phyloP scores from a whole-genome alignment of 2,113 vertebrate species.

The Thinocorus orbignyianus region DNA sequence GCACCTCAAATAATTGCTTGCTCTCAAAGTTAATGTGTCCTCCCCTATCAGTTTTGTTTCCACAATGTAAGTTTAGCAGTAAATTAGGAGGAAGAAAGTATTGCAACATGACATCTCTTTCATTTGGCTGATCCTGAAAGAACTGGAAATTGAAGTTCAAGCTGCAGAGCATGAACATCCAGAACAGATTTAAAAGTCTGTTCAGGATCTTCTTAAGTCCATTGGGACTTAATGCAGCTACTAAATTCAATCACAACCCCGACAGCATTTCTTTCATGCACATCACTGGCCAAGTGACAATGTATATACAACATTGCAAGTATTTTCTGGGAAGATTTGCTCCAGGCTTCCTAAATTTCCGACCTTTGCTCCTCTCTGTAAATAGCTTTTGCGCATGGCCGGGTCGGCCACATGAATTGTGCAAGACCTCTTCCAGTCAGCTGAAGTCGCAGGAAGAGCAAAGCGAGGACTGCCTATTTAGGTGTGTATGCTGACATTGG shows the following conservation, averaged over 20 bases:
- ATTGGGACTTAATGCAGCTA: neutral
- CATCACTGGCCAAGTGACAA: neutral
- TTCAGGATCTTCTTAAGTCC: neutral
- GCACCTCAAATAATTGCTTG: neutral
- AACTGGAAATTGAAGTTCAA: constrained; percentile 12
- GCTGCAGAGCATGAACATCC: neutral
- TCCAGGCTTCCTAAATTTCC: constrained; percentile 35
- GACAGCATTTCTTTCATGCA: neutral
- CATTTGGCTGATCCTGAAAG: neutral
- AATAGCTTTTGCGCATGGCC: constrained; percentile 29
- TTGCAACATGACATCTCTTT: neutral
- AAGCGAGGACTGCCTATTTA: neutral
- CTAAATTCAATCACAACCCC: neutral
- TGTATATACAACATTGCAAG: neutral
- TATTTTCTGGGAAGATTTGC: constrained; percentile 40
- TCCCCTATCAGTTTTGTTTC: neutral
- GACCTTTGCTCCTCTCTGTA: neutral
- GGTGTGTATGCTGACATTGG: neutral
- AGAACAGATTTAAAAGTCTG: neutral
- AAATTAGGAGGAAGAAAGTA: constrained; percentile 12
- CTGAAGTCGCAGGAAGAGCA: neutral
- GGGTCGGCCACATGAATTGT: neutral
- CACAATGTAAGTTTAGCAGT: neutral
- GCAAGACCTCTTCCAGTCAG: neutral
- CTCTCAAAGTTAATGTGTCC: neutral